These are phyloP conservation scores for Xanthorhoe designata DNA, from an alignment of 2,888 invertebrate species.

Conservation along the genomic window DNA sequence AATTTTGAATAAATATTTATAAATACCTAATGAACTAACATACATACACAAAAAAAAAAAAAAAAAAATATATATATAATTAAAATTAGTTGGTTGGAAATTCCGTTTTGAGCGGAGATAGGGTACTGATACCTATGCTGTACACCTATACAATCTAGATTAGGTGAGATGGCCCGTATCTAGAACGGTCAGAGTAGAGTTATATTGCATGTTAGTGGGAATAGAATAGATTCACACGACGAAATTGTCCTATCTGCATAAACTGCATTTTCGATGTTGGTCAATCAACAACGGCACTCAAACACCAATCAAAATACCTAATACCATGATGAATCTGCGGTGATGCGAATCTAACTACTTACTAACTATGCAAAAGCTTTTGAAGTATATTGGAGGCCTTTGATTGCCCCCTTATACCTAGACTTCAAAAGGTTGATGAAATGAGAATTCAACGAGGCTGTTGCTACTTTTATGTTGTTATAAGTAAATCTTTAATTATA, in stretches of 20 bases:
- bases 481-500: no score
- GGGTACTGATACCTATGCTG: slow-evolving; percentile 11
- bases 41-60: no score
- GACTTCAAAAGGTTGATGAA: no score
- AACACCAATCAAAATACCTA: background rate
- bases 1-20: no score
- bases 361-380: background rate
- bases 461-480: no score
- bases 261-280: background rate
- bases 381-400: no score
- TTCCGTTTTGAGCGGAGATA: slow-evolving; percentile 17
- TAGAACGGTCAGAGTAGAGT: background rate
- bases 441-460: no score
- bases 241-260: background rate
- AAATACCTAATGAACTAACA: no score
- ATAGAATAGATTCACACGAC: background rate
- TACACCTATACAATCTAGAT: slow-evolving; percentile 1
- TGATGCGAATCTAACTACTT: background rate
- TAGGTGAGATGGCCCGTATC: slow-evolving; percentile 4
- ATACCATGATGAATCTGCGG: background rate
- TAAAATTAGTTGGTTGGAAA: slow-evolving; percentile 27
- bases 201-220: slow-evolving; percentile 5
- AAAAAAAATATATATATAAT: no score
- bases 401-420: no score
- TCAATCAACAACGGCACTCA: background rate